Evolutionary conservation across 2,888 invertebrate genomes (phyloP).

Genomic region (Tetragonula carbonaria): DNA sequence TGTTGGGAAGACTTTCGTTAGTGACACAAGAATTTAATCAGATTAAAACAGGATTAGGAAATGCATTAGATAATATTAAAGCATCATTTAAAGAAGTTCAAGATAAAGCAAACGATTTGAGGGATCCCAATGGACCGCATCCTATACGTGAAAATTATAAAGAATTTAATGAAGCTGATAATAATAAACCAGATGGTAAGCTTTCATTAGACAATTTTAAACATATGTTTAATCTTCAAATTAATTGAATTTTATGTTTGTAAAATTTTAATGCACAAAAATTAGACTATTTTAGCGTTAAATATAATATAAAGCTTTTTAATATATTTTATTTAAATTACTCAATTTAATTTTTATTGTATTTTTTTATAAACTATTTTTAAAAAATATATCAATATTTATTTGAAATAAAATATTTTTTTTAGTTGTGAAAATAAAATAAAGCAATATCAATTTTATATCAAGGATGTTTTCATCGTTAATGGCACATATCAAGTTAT

Average conservation of each 20-base stretch:
- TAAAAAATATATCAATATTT: not conserved
- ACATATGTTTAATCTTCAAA: conserved; percentile 45
- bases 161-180: conserved; percentile 70
- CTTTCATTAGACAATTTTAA: conserved; percentile 20
- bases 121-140: conserved; percentile 82
- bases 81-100: conserved; percentile 88
- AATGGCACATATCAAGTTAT: conserved; percentile 25
- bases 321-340: not conserved
- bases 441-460: conserved; percentile 49
- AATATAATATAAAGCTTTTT: conserved; percentile 1
- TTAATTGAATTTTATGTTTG: conserved; percentile 40
- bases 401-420: conserved; percentile 52
- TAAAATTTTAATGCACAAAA: conserved; percentile 5
- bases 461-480: conserved; percentile 26
- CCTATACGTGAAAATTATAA: conserved; percentile 82
- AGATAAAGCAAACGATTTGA: conserved; percentile 82
- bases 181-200: conserved; percentile 63
- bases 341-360: not conserved
- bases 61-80: conserved; percentile 89
- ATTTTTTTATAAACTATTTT: not conserved
- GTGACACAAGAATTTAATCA: conserved; percentile 94
- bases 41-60: conserved; percentile 90
- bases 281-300: not conserved
- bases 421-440: conserved; percentile 62
- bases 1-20: conserved; percentile 91